Percentiles rank a stretch among this genome's conserved stretches.
phyloP scores from a whole-genome alignment of 2,888 invertebrate genomes.

The Cosmia trapezina region DNA sequence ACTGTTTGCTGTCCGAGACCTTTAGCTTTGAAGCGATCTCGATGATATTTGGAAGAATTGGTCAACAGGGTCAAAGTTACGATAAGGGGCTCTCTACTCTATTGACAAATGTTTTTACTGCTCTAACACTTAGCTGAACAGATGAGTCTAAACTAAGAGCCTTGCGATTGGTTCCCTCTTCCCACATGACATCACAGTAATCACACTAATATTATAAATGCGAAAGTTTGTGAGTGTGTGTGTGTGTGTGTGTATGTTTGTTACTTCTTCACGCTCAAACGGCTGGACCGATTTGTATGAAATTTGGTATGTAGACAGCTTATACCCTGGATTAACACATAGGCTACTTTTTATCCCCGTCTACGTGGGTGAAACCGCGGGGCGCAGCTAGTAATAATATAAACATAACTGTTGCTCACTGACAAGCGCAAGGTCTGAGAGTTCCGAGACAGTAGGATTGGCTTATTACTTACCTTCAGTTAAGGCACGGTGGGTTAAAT shows the following conservation, averaged over 20 bases:
- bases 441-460: background rate
- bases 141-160: background rate
- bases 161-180: background rate
- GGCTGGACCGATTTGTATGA: no score
- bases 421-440: background rate
- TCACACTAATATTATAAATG: no score
- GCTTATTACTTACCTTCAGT: background rate
- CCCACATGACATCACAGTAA: background rate
- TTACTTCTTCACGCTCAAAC: no score
- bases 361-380: no score
- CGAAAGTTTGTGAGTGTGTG: no score
- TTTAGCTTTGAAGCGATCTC: background rate
- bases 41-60: conserved; percentile 7
- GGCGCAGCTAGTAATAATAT: no score
- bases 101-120: background rate
- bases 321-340: no score
- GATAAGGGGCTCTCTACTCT: background rate
- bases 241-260: no score
- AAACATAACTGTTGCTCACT: no score
- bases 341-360: no score
- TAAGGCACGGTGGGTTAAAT: background rate
- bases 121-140: background rate
- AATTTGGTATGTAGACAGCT: no score
- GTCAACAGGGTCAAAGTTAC: conserved; percentile 8
- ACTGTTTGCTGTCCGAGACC: background rate